Conservation (phyloP, 2,888 invertebrate genomes). For the Hypselothyrea guttata region DNA sequence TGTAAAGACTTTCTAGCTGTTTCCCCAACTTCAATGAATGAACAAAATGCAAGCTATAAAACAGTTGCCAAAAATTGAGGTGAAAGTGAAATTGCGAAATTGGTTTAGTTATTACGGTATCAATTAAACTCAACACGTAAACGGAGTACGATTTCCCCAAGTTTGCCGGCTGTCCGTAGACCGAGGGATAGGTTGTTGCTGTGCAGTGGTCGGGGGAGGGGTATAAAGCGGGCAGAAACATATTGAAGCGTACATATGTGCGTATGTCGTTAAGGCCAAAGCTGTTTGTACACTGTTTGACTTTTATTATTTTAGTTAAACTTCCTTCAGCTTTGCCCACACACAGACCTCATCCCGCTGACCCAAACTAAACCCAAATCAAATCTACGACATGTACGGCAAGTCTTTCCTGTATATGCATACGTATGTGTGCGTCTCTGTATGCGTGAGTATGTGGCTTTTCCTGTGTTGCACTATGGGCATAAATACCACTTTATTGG, state of each 20-base stretch:
- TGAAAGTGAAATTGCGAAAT: constrained; percentile 19
- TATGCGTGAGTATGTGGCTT: constrained; percentile 55
- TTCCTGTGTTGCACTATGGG: too few relatives aligned
- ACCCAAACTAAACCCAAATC: constrained; percentile 54
- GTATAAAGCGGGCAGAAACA: too few relatives aligned
- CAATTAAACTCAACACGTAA: constrained; percentile 57
- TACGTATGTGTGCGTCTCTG: constrained; percentile 28
- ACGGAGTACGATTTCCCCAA: constrained; percentile 22
- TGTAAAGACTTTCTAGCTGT: too few relatives aligned
- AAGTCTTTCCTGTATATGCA: constrained; percentile 30
- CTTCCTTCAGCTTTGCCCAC: constrained; percentile 37
- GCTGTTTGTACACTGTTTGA: constrained; percentile 67
- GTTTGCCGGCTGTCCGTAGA: constrained; percentile 31
- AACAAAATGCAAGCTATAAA: not conserved
- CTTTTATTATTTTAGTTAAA: constrained; percentile 74
- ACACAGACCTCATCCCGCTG: not conserved
- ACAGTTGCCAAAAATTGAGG: constrained; percentile 2
- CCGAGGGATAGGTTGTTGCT: not conserved
- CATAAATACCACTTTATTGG: too few relatives aligned
- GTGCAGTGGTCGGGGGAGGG: too few relatives aligned
- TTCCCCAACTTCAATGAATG: not conserved
- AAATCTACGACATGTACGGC: constrained; percentile 51
- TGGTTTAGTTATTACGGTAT: constrained; percentile 52
- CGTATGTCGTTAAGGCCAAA: constrained; percentile 57
- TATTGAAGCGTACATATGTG: not conserved